Conservation (phyloP, 2,888 invertebrate species). For the Terebella lapidaria region DNA sequence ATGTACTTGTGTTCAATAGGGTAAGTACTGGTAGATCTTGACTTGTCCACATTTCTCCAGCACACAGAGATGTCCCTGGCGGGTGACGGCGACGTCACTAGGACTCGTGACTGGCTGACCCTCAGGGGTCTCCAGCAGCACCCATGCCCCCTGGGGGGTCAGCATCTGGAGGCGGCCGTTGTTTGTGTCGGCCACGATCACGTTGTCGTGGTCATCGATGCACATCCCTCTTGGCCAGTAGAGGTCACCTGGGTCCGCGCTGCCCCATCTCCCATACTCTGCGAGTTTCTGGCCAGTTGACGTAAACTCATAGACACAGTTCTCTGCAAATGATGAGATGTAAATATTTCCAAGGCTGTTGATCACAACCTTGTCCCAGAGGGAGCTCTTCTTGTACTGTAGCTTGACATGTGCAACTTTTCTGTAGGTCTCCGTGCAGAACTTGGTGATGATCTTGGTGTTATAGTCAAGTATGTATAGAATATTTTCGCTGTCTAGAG, state of each 20-base stretch:
- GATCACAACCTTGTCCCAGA: slow-evolving; percentile 17
- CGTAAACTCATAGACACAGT: slow-evolving; percentile 18
- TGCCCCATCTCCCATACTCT: slow-evolving; percentile 15
- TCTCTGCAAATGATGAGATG: slow-evolving; percentile 10
- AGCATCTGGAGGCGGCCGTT: slow-evolving; percentile 17
- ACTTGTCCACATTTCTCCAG: slow-evolving; percentile 14
- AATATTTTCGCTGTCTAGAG: slow-evolving; percentile 2
- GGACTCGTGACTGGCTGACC: slow-evolving; percentile 8
- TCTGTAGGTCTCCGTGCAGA: slow-evolving; percentile 9
- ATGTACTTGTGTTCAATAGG: too few relatives aligned
- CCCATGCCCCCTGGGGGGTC: slow-evolving; percentile 12
- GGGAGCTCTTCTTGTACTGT: slow-evolving; percentile 11
- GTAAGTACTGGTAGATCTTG: slow-evolving; percentile 3
- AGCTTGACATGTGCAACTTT: slow-evolving; percentile 5
- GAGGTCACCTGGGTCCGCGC: slow-evolving; percentile 15
- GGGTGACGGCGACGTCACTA: slow-evolving; percentile 13
- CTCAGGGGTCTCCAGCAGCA: slow-evolving; percentile 4
- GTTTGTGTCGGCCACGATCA: slow-evolving; percentile 16
- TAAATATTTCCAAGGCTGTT: slow-evolving; percentile 15
- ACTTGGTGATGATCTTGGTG: slow-evolving; percentile 7
- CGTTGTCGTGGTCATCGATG: slow-evolving; percentile 15
- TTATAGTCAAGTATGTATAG: slow-evolving; percentile 15
- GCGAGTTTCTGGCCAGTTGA: slow-evolving; percentile 8
- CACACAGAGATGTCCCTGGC: slow-evolving; percentile 9
- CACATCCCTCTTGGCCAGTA: slow-evolving; percentile 16